These are phyloP conservation scores for Drosophila nr. perissopoda DNA, from an alignment of 2,888 invertebrate genomes.

Conservation along the genomic window DNA sequence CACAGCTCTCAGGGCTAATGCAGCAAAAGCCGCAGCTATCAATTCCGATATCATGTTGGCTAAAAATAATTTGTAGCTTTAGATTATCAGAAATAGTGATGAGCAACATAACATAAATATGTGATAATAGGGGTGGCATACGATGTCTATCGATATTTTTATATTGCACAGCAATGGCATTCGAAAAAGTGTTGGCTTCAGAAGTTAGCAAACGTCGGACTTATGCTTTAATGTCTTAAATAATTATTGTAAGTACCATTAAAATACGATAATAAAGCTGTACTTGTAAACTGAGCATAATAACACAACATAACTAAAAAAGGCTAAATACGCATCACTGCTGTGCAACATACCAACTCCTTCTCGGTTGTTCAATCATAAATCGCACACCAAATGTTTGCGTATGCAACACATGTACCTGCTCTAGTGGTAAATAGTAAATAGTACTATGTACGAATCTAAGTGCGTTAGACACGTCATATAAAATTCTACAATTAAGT, in stretches of 20 bases:
- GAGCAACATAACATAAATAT: background rate
- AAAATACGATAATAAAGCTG: background rate
- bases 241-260: background rate
- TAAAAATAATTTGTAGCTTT: background rate
- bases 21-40: constrained; percentile 60
- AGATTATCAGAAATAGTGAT: constrained; percentile 1
- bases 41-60: constrained; percentile 47
- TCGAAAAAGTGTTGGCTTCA: background rate
- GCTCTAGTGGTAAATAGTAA: constrained; percentile 3
- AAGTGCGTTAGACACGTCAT: constrained; percentile 1
- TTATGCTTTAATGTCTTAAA: no score
- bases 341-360: constrained; percentile 9
- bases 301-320: background rate
- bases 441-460: background rate
- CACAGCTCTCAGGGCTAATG: constrained; percentile 88
- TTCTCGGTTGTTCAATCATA: constrained; percentile 5
- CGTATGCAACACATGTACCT: background rate
- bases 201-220: background rate
- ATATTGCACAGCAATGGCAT: background rate
- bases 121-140: background rate
- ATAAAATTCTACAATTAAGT: background rate
- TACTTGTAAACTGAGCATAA: background rate
- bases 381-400: constrained; percentile 1
- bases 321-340: constrained; percentile 7
- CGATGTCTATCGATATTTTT: constrained; percentile 4